Base-by-base conservation (phyloP, 2,888 invertebrate genomes). In the Erannis defoliaria region DNA sequence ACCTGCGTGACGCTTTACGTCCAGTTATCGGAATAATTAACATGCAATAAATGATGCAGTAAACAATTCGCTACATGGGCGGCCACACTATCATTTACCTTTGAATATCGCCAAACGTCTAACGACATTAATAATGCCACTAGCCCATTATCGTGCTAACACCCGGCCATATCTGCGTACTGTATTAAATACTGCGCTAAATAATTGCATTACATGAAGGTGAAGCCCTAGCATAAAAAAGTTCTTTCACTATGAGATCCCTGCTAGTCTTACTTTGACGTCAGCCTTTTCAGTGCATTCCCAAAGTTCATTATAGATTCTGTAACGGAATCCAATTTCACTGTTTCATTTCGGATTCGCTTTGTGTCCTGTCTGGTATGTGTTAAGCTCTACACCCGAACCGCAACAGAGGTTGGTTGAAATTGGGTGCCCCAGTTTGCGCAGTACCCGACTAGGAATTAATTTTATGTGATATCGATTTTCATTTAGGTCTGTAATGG, bases 401-500 rank as follows among this genome's bases (percentile, higher is more conserved):
- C 50, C 61, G 50, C 51, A 55, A 51, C 61, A 33, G 55, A 56
- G 38, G 35, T 50, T 46, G 21, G 31, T 6, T 42, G 35, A 2
- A 46, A 61, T 56, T 40, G 51, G 55, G 37, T 61, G 61, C 38
- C 61, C 61, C 33, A 59, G 53, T 59, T 59, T 38, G 12, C 31
- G 14, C 48, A 42, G n/a, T 23, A 29, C 37, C 42, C 16, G 31
- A 37, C 40, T 53, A 16, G 54, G 18, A 59, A 54, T 21, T 54
- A 43, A 43, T 21, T 21, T 38, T 19, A 18, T 33, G 19, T n/a
- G 23, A 23, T 45, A 29, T 45, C 29, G 14, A 29, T 45, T 45
- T 45, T 29, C 45, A 8, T 4, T 45, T 29, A 5, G 23, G n/a
- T 43, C 10, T 10, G n/a, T 42, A 12, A 38, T 14, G 37, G 2